Evolutionary conservation across 1,140 invertebrate species (phyloP), one percentile per base, ranked within the genome.

Genomic region (Micrasema longulum): DNA sequence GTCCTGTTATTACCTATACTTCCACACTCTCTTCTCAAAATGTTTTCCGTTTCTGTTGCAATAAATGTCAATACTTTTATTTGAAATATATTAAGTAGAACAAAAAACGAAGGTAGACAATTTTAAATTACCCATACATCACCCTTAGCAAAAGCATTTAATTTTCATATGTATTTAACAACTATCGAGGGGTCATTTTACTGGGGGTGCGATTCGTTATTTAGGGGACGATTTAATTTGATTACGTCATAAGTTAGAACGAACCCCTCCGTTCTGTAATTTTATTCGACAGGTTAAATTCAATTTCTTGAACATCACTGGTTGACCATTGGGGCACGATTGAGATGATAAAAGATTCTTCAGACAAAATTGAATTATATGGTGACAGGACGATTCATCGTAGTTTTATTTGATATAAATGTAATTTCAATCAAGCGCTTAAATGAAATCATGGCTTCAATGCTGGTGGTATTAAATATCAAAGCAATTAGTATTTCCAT

Each of bases 241-340:
- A 74, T 74, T 74, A 74, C 72, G 50, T 50, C 72, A 64, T 66
- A 74, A 70, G 68, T 74, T 74, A 38, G 41, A 74, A 60, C 35
- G 38, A 62, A 35, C 66, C 57, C 55, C 48, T 62, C 35, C 18
- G 41, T 45, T 14, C 12, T 16, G 60, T 73, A 73, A 73, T 73
- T 69, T 73, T 69, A 73, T 73, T 73, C 69, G 72, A 57, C 66
- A 63, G 43, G 66, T 64, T 73, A 69, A 73, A 73, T 73, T 73
- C 48, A 69, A 73, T 73, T 66, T 57, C 36, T 69, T 43, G 52
- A 41, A 48, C 72, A 60, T 64, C 64, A 69, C 18, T 31, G 41
- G 41, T 64, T 73, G 66, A 73, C 66, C 67, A 63, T 18, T 16
- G n/a, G 38, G 35, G 26, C 36, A 43, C 36, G 23, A 72, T n/a